Conservation (phyloP, 1,140 invertebrate species). For the Trichonephila clavipes region DNA sequence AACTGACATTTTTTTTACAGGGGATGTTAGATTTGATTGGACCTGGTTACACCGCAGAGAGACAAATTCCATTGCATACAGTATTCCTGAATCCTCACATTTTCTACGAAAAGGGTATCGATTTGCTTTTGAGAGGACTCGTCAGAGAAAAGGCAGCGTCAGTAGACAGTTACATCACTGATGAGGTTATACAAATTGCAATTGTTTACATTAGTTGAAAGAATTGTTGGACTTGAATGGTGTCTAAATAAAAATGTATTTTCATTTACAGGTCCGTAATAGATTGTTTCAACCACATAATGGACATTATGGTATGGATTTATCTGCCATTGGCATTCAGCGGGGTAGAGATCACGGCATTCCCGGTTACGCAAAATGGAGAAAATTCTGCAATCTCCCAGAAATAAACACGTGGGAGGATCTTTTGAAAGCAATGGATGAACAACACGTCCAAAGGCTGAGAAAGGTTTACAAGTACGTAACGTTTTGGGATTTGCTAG, state of each 20-base stretch:
- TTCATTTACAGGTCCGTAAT: slow-evolving; percentile 80
- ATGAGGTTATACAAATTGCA: slow-evolving; percentile 49
- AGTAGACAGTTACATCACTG: slow-evolving; percentile 62
- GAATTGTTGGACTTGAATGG: neutral
- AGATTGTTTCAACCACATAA: slow-evolving; percentile 87
- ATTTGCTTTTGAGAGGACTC: slow-evolving; percentile 51
- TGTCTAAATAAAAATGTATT: neutral
- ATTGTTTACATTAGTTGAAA: neutral
- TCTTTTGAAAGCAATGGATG: slow-evolving; percentile 78
- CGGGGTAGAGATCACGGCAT: slow-evolving; percentile 84
- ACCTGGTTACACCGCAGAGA: slow-evolving; percentile 21
- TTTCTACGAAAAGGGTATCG: slow-evolving; percentile 67
- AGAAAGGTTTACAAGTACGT: slow-evolving; percentile 59
- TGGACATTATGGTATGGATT: slow-evolving; percentile 79
- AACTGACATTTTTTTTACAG: slow-evolving; percentile 9
- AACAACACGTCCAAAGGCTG: slow-evolving; percentile 15
- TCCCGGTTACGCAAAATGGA: slow-evolving; percentile 82
- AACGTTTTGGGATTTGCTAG: too few species aligned
- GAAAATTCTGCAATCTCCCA: slow-evolving; percentile 89
- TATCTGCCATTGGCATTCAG: slow-evolving; percentile 79
- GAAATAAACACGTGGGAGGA: slow-evolving; percentile 82
- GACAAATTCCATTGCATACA: slow-evolving; percentile 60
- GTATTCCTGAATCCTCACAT: slow-evolving; percentile 68
- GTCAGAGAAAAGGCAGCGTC: slow-evolving; percentile 53
- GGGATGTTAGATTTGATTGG: slow-evolving; percentile 51